Percentiles rank a stretch among this genome's conserved stretches.
Evolutionary conservation across 1,140 invertebrate species (phyloP).

Genomic region (Macrobrachium rosenbergii): DNA sequence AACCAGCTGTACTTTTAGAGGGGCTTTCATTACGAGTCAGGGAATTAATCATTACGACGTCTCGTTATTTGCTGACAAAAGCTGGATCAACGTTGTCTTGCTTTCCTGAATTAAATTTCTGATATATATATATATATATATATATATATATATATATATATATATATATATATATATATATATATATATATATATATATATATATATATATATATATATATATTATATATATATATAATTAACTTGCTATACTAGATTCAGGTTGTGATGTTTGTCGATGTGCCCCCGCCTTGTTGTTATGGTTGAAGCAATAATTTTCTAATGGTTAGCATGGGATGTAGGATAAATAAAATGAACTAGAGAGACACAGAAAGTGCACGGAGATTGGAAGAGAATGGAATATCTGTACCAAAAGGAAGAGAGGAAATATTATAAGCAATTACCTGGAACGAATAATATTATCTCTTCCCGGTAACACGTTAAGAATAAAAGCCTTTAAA

Average conservation of each 20-base stretch:
- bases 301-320: conserved; percentile 60
- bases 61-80: too few species aligned
- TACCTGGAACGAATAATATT: too few species aligned
- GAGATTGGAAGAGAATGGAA: neutral
- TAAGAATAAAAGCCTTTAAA: too few species aligned
- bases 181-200: neutral
- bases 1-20: neutral
- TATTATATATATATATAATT: conserved; percentile 37
- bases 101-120: too few species aligned
- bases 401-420: neutral
- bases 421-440: too few species aligned
- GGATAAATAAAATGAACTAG: neutral
- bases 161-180: neutral
- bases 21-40: conserved; percentile 18
- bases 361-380: neutral
- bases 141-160: too few species aligned
- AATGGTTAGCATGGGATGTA: conserved; percentile 19
- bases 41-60: neutral
- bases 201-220: neutral
- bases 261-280: conserved; percentile 51
- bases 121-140: too few species aligned
- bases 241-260: conserved; percentile 27
- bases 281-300: conserved; percentile 38
- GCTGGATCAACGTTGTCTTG: too few species aligned
- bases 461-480: too few species aligned